Percentiles rank a stretch among this genome's conserved stretches.
Evolutionary conservation across 2,888 invertebrate species (phyloP).

Genomic region (Athripsodes cinereus): DNA sequence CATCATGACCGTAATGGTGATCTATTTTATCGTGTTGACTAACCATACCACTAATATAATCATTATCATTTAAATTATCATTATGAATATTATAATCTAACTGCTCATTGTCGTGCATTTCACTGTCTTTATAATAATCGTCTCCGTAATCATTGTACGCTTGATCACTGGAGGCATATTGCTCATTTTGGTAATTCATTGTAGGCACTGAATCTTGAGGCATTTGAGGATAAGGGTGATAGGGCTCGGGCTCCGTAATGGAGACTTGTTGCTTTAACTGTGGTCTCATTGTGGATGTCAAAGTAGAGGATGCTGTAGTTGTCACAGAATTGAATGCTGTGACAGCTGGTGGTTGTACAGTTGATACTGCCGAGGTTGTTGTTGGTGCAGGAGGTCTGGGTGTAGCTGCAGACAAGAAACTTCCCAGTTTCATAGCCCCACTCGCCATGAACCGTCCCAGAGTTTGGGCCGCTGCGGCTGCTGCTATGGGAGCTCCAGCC

Average conservation of each 20-base stretch:
- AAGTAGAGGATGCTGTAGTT: slow-evolving; percentile 31
- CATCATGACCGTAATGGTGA: slow-evolving; percentile 30
- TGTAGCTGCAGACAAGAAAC: slow-evolving; percentile 47
- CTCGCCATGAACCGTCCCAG: slow-evolving; percentile 48
- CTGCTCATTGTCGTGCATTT: slow-evolving; percentile 13
- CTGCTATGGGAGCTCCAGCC: slow-evolving; percentile 25
- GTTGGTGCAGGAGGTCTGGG: slow-evolving; percentile 29
- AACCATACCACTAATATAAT: slow-evolving; percentile 23
- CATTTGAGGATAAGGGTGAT: slow-evolving; percentile 14
- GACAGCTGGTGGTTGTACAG: slow-evolving; percentile 15
- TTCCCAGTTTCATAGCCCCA: slow-evolving; percentile 47
- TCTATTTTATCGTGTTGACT: slow-evolving; percentile 36
- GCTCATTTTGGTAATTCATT: slow-evolving; percentile 16
- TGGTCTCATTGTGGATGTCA: slow-evolving; percentile 29
- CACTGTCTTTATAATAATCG: slow-evolving; percentile 19
- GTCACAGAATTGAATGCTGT: slow-evolving; percentile 28
- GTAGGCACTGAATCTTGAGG: slow-evolving; percentile 13
- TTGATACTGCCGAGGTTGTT: slow-evolving; percentile 27
- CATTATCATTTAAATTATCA: slow-evolving; percentile 42
- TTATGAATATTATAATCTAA: slow-evolving; percentile 39
- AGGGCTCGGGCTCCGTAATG: slow-evolving; percentile 33
- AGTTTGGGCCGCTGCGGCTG: slow-evolving; percentile 42
- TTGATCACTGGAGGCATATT: slow-evolving; percentile 19
- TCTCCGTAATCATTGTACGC: slow-evolving; percentile 7
- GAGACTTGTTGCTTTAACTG: slow-evolving; percentile 42